These are phyloP conservation scores for Acrobeloides nanus DNA, from an alignment of 2,888 invertebrate genomes.

Conservation along the genomic window DNA sequence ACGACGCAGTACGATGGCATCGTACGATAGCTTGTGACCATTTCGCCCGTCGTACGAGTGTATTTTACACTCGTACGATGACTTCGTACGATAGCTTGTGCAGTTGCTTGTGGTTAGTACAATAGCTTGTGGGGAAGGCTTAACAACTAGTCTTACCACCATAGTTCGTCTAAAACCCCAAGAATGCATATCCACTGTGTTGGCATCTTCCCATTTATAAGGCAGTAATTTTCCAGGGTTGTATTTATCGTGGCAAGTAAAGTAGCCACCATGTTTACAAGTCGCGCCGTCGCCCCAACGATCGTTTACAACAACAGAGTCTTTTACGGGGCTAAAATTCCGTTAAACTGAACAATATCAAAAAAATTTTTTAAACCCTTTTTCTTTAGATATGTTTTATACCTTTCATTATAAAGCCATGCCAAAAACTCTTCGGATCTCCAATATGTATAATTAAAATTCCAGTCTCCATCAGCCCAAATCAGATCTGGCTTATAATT, in stretches of 20 bases:
- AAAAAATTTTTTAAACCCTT: no score
- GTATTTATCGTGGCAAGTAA: constrained; percentile 74
- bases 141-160: no score
- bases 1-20: no score
- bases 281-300: constrained; percentile 76
- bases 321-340: constrained; percentile 67
- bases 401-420: constrained; percentile 85
- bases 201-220: constrained; percentile 60
- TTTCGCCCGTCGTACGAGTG: no score
- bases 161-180: constrained; percentile 59
- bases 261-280: constrained; percentile 81
- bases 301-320: constrained; percentile 83
- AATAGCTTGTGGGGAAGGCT: no score
- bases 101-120: no score
- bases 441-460: constrained; percentile 68
- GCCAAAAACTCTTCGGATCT: constrained; percentile 74
- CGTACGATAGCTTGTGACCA: no score
- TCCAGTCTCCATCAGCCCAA: constrained; percentile 95
- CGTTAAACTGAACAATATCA: no score
- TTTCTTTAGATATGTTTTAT: no score
- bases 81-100: no score
- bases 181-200: constrained; percentile 57
- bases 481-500: constrained; percentile 65
- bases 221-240: constrained; percentile 57
- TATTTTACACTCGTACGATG: no score